Evolutionary conservation across 1,140 invertebrate species (phyloP), one percentile per base, ranked within the genome.

Genomic region (Drosophila nigrodunni): DNA sequence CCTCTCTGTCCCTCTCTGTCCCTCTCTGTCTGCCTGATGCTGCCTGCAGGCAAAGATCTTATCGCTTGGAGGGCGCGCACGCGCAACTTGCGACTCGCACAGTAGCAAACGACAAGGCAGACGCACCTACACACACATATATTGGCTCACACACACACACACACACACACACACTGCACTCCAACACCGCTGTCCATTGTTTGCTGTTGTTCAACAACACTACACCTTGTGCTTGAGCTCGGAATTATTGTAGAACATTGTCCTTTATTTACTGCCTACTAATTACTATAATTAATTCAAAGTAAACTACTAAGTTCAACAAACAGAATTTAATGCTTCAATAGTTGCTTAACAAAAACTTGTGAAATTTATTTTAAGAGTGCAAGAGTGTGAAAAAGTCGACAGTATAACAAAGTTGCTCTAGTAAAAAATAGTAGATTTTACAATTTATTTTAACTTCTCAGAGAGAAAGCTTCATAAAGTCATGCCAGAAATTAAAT

Each of bases 51-150:
- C 58, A 67, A 47, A 50, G 85, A 88, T 88, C 61, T 85, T 88
- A 88, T 88, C 85, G 72, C 13, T 21, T 55, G 74, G 69, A 89
- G 80, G 80, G 68, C 77, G 85, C 83, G 80, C 83, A 89, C 83
- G 83, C 83, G 83, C 85, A 89, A 61, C 70, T 80, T 55, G 61
- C 73, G 58, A 35, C 60, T 72, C 68, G 49, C 64, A 77, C 74
- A 72, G 71, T 74, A 76, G 75, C 67, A 52, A 39, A 13, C 39
- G 37, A 10, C 44, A 73, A 64, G 47, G 35, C 50, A 64, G 47
- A 61, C 69, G 60, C 60, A 71, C 68, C 54, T 69, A 68, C 70
- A 66, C 43, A 30, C 43, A 61, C 66, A 60, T 59, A 74, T 62
- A 65, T 66, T 70, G 59, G 70, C 43, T 50, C 75, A 78, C 13